Percentiles rank a stretch among this genome's conserved stretches.
phyloP scores from a whole-genome alignment of 30 jellyfish, hydroid and myxozoan genomes.

The Haliclystus octoradiatus region DNA sequence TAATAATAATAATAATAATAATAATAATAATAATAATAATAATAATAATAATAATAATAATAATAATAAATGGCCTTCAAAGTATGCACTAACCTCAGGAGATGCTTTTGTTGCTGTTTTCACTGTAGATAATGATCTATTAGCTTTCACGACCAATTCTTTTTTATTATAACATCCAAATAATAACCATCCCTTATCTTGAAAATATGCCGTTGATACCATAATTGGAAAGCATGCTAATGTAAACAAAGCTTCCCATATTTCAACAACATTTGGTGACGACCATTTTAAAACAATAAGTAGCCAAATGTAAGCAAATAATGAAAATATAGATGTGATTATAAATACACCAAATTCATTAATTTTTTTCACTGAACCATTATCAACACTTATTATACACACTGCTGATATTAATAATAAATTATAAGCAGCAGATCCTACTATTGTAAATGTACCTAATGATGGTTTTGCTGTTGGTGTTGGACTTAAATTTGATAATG shows the following conservation, averaged over 20 bases:
- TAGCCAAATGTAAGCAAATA: slow-evolving; percentile 83
- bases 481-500: slow-evolving; percentile 32
- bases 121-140: not conserved
- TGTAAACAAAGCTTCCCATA: slow-evolving; percentile 81
- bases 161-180: not conserved
- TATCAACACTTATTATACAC: slow-evolving; percentile 63
- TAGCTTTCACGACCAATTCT: not conserved
- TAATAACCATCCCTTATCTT: slow-evolving; percentile 65
- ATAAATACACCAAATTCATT: slow-evolving; percentile 80
- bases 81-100: not conserved
- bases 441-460: slow-evolving; percentile 65
- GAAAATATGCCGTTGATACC: slow-evolving; percentile 77
- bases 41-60: too few species aligned
- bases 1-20: too few species aligned
- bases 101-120: not conserved
- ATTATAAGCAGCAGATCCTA: slow-evolving; percentile 85
- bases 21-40: too few species aligned
- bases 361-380: slow-evolving; percentile 34
- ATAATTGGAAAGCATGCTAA: slow-evolving; percentile 62
- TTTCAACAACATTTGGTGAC: slow-evolving; percentile 65
- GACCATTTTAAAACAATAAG: slow-evolving; percentile 79
- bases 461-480: slow-evolving; percentile 15
- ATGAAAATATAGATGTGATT: slow-evolving; percentile 62
- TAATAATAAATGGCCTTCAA: too few species aligned
- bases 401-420: slow-evolving; percentile 66